A percentile compares a stretch with the other conserved stretches of the same genome.
These are phyloP conservation scores for Enteromius trimaculatus DNA, from an alignment of 2,797 vertebrate species.

Conservation along the genomic window DNA sequence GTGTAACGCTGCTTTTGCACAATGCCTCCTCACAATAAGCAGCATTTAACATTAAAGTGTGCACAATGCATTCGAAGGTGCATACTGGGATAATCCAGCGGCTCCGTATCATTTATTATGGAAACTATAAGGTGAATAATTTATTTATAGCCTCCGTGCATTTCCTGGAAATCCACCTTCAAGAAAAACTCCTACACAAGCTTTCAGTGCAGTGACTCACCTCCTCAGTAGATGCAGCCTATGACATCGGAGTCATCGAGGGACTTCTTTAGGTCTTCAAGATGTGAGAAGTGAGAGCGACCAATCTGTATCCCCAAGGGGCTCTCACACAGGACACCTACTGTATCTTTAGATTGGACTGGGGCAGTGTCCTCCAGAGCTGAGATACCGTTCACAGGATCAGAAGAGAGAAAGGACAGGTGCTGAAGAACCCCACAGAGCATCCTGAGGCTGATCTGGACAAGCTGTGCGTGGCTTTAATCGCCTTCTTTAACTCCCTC, in stretches of 20 bases:
- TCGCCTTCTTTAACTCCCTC: neutral
- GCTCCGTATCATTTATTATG: neutral
- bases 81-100: neutral
- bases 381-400: neutral
- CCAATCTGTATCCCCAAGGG: neutral
- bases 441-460: neutral
- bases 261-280: conserved; percentile 4
- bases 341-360: neutral
- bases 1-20: neutral
- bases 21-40: neutral
- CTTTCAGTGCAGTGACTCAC: neutral
- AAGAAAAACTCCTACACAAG: conserved; percentile 6
- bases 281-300: conserved; percentile 16
- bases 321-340: neutral
- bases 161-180: conserved; percentile 27
- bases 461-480: neutral
- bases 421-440: neutral
- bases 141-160: neutral
- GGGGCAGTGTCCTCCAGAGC: conserved; percentile 1
- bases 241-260: neutral
- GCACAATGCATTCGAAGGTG: neutral
- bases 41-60: neutral
- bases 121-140: neutral
- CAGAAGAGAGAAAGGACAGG: neutral
- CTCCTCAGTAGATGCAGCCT: neutral